A percentile compares a stretch with the other conserved stretches of the same genome.
Conservation (phyloP, 2,888 invertebrate species). For the Nebria salina region DNA sequence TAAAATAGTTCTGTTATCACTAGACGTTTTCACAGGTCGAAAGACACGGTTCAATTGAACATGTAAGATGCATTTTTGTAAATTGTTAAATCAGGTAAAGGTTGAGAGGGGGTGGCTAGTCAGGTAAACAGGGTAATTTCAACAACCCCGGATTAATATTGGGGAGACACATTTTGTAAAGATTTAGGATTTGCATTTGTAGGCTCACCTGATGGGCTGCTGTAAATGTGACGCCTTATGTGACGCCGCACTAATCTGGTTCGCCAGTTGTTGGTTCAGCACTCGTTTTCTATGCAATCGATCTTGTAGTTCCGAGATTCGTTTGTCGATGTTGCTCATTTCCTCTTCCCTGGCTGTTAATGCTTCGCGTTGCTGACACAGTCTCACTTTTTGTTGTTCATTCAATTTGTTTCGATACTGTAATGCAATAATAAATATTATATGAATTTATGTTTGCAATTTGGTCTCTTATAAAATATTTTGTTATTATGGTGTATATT, state of each 20-base stretch:
- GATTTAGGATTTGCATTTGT: background rate
- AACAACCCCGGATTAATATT: background rate
- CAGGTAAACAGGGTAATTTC: background rate
- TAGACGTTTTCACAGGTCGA: background rate
- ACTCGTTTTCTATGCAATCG: constrained; percentile 88
- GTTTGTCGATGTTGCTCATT: constrained; percentile 89
- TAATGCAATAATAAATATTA: constrained; percentile 50
- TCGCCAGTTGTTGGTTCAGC: constrained; percentile 79
- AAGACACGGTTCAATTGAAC: background rate
- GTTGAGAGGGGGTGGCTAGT: background rate
- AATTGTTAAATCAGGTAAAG: background rate
- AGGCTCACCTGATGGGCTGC: constrained; percentile 11
- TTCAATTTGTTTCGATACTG: constrained; percentile 97
- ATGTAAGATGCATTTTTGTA: background rate
- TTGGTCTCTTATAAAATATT: no score
- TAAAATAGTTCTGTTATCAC: background rate
- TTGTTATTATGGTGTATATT: no score
- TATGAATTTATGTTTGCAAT: no score
- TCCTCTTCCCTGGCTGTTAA: constrained; percentile 90
- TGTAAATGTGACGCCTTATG: constrained; percentile 62
- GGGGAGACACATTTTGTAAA: background rate
- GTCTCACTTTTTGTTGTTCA: constrained; percentile 91
- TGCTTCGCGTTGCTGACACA: constrained; percentile 89
- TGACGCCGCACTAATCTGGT: constrained; percentile 66
- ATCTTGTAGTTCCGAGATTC: constrained; percentile 93